Conservation (phyloP, 2,113 vertebrate genomes). For the Myotis davidii region DNA sequence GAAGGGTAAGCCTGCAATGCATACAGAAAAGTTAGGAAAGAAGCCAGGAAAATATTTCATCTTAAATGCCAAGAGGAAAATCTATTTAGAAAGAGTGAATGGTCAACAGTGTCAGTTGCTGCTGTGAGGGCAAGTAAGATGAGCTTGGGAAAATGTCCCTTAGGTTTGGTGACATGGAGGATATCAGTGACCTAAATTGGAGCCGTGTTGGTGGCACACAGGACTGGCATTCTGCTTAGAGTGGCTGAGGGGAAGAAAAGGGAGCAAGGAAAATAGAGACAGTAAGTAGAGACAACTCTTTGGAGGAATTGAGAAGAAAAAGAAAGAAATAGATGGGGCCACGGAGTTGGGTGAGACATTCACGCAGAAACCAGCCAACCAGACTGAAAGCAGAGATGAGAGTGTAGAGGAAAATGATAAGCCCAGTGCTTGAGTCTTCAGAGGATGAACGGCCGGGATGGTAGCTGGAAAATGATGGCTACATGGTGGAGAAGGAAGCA, state of each 20-base stretch:
- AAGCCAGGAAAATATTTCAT: background rate
- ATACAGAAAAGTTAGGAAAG: background rate
- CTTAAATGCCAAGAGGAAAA: background rate
- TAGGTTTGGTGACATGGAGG: background rate
- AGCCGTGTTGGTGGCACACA: background rate
- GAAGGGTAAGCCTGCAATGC: background rate
- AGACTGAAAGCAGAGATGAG: background rate
- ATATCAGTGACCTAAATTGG: background rate
- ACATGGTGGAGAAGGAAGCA: background rate
- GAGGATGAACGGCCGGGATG: background rate
- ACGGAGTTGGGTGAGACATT: background rate
- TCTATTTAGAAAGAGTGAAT: background rate
- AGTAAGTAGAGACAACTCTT: background rate
- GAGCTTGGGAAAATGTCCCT: background rate
- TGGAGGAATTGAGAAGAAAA: background rate
- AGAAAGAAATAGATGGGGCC: background rate
- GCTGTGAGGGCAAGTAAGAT: background rate
- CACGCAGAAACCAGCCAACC: accelerated
- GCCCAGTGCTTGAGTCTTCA: background rate
- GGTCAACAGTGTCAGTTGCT: background rate
- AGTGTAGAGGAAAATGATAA: background rate
- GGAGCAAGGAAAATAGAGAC: background rate
- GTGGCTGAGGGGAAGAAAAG: background rate
- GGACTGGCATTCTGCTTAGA: background rate
- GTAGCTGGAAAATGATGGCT: background rate